These are phyloP conservation scores for Sitta carolinensis DNA, from an alignment of 2,797 vertebrate species.

Conservation along the genomic window DNA sequence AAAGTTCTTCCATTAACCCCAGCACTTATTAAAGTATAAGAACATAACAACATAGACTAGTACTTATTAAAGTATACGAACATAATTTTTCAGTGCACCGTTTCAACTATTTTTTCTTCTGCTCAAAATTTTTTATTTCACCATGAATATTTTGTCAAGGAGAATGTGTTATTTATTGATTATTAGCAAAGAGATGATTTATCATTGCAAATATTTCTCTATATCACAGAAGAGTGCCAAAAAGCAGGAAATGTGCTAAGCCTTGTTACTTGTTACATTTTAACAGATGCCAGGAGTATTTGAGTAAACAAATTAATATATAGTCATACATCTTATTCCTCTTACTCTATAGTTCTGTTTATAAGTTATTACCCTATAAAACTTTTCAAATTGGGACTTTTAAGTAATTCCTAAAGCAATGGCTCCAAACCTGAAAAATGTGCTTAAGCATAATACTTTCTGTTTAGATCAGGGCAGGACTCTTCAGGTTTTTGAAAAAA, in stretches of 20 bases:
- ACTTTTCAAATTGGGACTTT: neutral
- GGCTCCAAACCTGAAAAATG: neutral
- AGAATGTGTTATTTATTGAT: conserved; percentile 20
- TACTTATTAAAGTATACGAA: neutral
- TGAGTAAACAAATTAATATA: conserved; percentile 27
- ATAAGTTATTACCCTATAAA: neutral
- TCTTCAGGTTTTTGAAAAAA: conserved; percentile 13
- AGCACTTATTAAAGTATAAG: neutral
- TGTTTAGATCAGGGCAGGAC: neutral
- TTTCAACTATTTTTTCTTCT: neutral
- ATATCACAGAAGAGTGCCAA: neutral
- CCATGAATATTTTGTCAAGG: neutral
- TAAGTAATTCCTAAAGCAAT: neutral
- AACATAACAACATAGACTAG: neutral
- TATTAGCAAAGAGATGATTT: conserved; percentile 23
- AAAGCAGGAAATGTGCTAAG: neutral
- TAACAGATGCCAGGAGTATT: conserved; percentile 14
- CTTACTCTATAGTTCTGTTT: neutral
- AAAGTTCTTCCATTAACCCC: neutral
- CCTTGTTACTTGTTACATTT: neutral
- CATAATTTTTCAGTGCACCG: neutral
- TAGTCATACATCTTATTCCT: neutral
- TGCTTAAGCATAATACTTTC: neutral
- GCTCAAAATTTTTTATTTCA: neutral
- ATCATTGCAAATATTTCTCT: conserved; percentile 31